Percentiles rank a stretch among this genome's conserved stretches.
phyloP scores from a whole-genome alignment of 2,113 vertebrate genomes.

The Mesembrinibis cayennensis region DNA sequence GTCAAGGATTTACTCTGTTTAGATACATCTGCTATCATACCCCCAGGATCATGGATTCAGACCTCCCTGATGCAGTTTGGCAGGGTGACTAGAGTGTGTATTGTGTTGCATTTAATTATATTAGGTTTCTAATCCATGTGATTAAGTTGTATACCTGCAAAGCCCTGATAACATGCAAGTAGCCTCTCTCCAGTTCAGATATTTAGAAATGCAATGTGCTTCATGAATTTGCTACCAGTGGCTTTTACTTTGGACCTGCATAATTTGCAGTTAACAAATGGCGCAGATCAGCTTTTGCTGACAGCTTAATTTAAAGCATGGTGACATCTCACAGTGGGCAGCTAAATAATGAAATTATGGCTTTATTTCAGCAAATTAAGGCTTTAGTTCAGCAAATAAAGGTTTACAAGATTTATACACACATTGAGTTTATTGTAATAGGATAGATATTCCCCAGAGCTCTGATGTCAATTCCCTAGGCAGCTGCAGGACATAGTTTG shows the following conservation, averaged over 20 bases:
- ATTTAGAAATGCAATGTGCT: not conserved
- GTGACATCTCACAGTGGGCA: conserved; percentile 11
- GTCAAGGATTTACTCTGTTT: not conserved
- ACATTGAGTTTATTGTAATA: not conserved
- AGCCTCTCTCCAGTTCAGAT: not conserved
- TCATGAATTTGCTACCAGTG: not conserved
- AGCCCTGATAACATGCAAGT: conserved; percentile 4
- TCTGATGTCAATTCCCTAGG: not conserved
- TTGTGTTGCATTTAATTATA: not conserved
- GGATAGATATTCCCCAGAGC: not conserved
- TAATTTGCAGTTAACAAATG: conserved; percentile 37
- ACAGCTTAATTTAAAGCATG: conserved; percentile 35
- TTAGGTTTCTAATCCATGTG: not conserved
- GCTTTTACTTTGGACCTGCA: not conserved
- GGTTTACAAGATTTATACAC: conserved; percentile 5
- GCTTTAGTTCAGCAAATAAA: conserved; percentile 15
- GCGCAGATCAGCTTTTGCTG: not conserved
- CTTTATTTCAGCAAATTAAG: conserved; percentile 34
- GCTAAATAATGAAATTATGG: conserved; percentile 49
- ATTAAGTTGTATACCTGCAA: conserved; percentile 32
- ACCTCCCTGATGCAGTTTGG: not conserved
- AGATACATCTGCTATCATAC: not conserved
- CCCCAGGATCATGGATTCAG: not conserved
- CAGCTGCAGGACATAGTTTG: not conserved
- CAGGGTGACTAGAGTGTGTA: not conserved